Conservation (phyloP, 2,888 invertebrate species). For the Exephanes ischioxanthus region DNA sequence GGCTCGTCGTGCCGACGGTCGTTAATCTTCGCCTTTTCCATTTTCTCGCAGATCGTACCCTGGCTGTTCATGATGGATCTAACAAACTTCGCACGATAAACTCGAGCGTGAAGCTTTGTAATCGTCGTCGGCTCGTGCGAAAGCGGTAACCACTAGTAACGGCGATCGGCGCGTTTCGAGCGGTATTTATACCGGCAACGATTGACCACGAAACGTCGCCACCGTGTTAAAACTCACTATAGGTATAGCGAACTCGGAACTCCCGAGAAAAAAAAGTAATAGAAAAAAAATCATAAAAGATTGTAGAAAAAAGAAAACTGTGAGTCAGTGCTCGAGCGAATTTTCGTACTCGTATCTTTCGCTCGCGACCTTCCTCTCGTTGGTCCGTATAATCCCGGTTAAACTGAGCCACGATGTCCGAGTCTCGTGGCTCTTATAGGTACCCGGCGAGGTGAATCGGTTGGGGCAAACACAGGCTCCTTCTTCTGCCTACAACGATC, state of each 20-base stretch:
- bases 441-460: conserved; percentile 55
- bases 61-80: conserved; percentile 43
- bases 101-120: not conserved
- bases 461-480: conserved; percentile 43
- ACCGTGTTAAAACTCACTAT: not conserved
- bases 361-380: conserved; percentile 17
- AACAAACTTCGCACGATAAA: not conserved
- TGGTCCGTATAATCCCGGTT: conserved; percentile 27
- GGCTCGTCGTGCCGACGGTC: conserved; percentile 69
- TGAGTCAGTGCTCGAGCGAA: not conserved
- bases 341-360: not conserved
- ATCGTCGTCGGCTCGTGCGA: conserved; percentile 33
- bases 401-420: conserved; percentile 57
- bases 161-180: conserved; percentile 33
- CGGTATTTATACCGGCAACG: conserved; percentile 57
- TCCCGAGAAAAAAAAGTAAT: not conserved
- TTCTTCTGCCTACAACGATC: conserved; percentile 16
- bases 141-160: conserved; percentile 34
- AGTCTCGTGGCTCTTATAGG: conserved; percentile 60
- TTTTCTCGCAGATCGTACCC: conserved; percentile 63
- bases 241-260: not conserved
- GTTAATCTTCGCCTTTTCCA: conserved; percentile 62
- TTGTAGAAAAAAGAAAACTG: not conserved
- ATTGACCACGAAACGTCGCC: not conserved
- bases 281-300: not conserved